A percentile compares a stretch with the other conserved stretches of the same genome.
Evolutionary conservation across 1,140 invertebrate species (phyloP).

Genomic region (Diachasma alloeum): DNA sequence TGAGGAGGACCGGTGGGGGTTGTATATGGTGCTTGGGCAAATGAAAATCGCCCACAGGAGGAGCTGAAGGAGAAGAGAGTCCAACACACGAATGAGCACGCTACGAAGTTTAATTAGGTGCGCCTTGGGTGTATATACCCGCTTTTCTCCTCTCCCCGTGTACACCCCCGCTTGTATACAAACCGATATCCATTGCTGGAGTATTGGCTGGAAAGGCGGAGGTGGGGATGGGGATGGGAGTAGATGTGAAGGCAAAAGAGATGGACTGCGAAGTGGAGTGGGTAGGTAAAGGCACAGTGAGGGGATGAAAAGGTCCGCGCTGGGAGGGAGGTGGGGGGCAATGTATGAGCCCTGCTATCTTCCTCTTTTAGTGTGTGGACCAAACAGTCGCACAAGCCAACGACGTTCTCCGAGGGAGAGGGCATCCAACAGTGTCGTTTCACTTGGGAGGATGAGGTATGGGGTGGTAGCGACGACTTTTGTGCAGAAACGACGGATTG

Average conservation of each 20-base stretch:
- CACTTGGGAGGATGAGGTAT: background rate
- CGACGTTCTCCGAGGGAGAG: too few species aligned
- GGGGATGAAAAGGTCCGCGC: slow-evolving; percentile 13
- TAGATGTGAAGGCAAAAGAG: slow-evolving; percentile 16
- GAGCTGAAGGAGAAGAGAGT: slow-evolving; percentile 26
- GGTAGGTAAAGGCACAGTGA: slow-evolving; percentile 4
- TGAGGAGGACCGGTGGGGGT: background rate
- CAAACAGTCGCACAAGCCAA: slow-evolving; percentile 9
- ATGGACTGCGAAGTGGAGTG: background rate
- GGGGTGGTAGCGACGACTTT: slow-evolving; percentile 40
- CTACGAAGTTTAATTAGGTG: slow-evolving; percentile 52
- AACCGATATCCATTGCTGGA: slow-evolving; percentile 37
- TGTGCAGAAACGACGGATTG: slow-evolving; percentile 52
- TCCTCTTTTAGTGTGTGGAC: slow-evolving; percentile 26
- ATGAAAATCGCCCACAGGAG: slow-evolving; percentile 30
- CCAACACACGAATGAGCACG: slow-evolving; percentile 32
- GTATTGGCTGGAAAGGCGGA: slow-evolving; percentile 23
- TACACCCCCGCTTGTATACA: slow-evolving; percentile 31
- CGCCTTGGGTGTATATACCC: slow-evolving; percentile 22
- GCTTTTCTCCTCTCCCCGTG: background rate
- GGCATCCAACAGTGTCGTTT: slow-evolving; percentile 16
- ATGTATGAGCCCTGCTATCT: slow-evolving; percentile 4
- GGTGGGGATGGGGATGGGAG: background rate
- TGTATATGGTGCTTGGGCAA: slow-evolving; percentile 17
- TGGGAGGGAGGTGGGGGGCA: background rate